These are phyloP conservation scores for Podarcis lilfordi DNA, from an alignment of 2,797 vertebrate species.

Conservation along the genomic window DNA sequence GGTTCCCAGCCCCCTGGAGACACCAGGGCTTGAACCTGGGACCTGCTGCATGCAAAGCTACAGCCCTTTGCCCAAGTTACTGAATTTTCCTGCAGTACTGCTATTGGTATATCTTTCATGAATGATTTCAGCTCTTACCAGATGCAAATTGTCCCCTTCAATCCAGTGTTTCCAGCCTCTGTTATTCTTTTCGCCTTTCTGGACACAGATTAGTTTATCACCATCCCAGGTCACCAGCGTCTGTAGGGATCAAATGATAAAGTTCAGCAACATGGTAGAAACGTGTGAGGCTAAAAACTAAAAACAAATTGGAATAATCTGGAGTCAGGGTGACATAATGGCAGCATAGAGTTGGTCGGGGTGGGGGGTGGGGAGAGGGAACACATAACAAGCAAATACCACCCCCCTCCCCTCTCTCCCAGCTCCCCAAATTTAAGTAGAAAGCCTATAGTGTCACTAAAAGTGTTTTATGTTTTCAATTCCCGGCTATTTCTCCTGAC, in stretches of 20 bases:
- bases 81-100: not conserved
- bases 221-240: constrained; percentile 90
- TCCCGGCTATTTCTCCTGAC: constrained; percentile 23
- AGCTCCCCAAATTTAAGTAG: not conserved
- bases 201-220: constrained; percentile 88
- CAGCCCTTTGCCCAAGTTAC: not conserved
- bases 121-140: constrained; percentile 82
- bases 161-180: constrained; percentile 97
- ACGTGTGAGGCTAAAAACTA: not conserved
- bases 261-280: not conserved
- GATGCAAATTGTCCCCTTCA: constrained; percentile 88
- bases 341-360: not conserved
- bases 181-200: constrained; percentile 94
- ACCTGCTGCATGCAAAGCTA: no score
- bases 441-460: not conserved
- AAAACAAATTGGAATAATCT: constrained; percentile 9
- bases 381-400: not conserved
- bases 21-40: not conserved
- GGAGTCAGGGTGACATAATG: not conserved
- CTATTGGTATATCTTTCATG: not conserved
- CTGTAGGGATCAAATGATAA: constrained; percentile 75
- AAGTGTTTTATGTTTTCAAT: constrained; percentile 3
- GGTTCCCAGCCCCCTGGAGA: not conserved
- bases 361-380: no score
- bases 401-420: not conserved